phyloP scores from a whole-genome alignment of 2,888 invertebrate genomes.

The Drosophila mettleri region DNA sequence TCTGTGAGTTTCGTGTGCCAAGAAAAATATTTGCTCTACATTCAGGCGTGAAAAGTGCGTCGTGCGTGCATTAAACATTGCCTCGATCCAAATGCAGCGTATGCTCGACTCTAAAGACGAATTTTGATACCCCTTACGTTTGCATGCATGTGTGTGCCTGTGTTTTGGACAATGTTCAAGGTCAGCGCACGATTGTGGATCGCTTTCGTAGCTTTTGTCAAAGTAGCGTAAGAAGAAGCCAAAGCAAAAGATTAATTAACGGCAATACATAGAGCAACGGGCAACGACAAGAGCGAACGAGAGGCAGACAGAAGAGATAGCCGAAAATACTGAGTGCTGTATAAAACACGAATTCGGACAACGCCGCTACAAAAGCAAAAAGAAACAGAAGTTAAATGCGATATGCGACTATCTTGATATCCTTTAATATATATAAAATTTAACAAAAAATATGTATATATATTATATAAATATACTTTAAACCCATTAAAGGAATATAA shows the following conservation, averaged over 20 bases:
- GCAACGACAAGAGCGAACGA: slow-evolving; percentile 15
- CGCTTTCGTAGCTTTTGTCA: slow-evolving; percentile 45
- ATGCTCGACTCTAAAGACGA: slow-evolving; percentile 9
- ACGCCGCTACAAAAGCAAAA: slow-evolving; percentile 13
- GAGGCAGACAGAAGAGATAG: slow-evolving; percentile 33
- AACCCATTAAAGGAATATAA: not conserved
- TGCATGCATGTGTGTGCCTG: not conserved
- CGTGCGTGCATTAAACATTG: slow-evolving; percentile 33
- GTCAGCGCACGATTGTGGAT: slow-evolving; percentile 70
- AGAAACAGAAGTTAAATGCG: not conserved
- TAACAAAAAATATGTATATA: not conserved
- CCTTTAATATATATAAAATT: not conserved
- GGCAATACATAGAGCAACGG: slow-evolving; percentile 31
- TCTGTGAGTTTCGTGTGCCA: slow-evolving; percentile 50
- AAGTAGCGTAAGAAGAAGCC: slow-evolving; percentile 33
- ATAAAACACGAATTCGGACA: slow-evolving; percentile 28
- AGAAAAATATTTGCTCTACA: slow-evolving; percentile 52
- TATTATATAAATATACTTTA: not conserved
- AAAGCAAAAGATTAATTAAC: slow-evolving; percentile 68
- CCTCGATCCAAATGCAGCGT: slow-evolving; percentile 44
- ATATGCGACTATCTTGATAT: slow-evolving; percentile 24
- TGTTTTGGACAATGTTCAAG: slow-evolving; percentile 49
- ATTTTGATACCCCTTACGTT: slow-evolving; percentile 13
- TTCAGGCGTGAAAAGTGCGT: slow-evolving; percentile 51
- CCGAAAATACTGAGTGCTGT: slow-evolving; percentile 42